Conservation (phyloP, 2,888 invertebrate genomes). For the Gymnoscelis rufifasciata region DNA sequence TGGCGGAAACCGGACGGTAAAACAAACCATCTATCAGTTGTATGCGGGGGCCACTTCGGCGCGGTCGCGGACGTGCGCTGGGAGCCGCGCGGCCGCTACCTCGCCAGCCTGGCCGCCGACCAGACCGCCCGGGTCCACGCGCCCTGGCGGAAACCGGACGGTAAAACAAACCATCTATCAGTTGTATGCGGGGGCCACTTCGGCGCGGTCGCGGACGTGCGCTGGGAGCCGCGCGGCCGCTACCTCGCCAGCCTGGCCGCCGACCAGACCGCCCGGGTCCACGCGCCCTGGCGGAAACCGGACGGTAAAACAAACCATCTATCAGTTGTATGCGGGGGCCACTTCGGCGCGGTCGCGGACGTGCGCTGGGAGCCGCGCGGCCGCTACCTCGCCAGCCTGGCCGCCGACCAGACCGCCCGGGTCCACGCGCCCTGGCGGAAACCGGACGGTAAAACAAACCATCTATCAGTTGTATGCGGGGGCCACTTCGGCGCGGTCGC, state of each 20-base stretch:
- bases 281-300: constrained; percentile 87
- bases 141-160: constrained; percentile 83
- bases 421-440: constrained; percentile 90
- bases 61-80: constrained; percentile 91
- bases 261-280: constrained; percentile 95
- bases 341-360: constrained; percentile 90
- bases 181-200: constrained; percentile 91
- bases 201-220: constrained; percentile 87
- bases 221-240: constrained; percentile 90
- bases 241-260: constrained; percentile 87
- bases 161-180: no score
- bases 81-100: constrained; percentile 88
- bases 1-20: constrained; percentile 83
- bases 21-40: constrained; percentile 81
- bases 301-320: no score
- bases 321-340: constrained; percentile 86
- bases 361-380: constrained; percentile 91
- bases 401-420: constrained; percentile 93
- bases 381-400: constrained; percentile 86
- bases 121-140: constrained; percentile 95
- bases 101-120: constrained; percentile 88
- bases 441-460: constrained; percentile 14
- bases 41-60: constrained; percentile 90
- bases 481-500: constrained; percentile 92
- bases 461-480: constrained; percentile 82